Evolutionary conservation across 1,140 invertebrate genomes (phyloP).

Genomic region (Triops longicaudatus): DNA sequence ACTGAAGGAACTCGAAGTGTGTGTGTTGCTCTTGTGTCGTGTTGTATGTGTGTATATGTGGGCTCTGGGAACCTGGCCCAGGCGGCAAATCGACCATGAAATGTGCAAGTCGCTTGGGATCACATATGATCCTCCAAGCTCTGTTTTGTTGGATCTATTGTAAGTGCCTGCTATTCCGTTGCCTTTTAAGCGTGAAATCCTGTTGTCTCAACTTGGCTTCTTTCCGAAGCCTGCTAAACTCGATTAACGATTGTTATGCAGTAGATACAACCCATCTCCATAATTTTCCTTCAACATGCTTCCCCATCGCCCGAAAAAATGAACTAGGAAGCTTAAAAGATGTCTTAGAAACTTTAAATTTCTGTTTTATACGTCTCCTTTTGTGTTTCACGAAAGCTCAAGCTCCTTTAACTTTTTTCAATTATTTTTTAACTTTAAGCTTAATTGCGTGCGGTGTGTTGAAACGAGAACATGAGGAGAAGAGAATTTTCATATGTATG

Average conservation of each 20-base stretch:
- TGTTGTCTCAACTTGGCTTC: conserved; percentile 11
- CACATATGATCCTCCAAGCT: conserved; percentile 11
- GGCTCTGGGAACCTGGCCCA: not conserved
- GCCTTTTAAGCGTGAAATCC: not conserved
- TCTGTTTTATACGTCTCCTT: too few relatives aligned
- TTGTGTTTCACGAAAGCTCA: too few relatives aligned
- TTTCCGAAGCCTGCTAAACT: not conserved
- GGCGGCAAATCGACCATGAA: conserved; percentile 11
- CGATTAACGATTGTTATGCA: conserved; percentile 12
- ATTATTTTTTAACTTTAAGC: not conserved
- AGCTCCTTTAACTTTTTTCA: too few relatives aligned
- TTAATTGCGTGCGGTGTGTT: not conserved
- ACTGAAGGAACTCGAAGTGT: too few relatives aligned
- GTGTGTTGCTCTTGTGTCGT: too few relatives aligned
- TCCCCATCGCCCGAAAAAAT: too few relatives aligned
- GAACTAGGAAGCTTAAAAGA: not conserved
- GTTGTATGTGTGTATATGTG: too few relatives aligned
- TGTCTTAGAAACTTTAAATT: not conserved
- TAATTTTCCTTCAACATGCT: not conserved
- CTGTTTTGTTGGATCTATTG: not conserved
- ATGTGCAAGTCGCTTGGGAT: conserved; percentile 4
- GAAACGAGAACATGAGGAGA: not conserved
- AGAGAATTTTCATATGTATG: not conserved
- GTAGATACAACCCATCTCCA: not conserved
- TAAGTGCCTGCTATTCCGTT: conserved; percentile 1